Conservation (phyloP, 2,797 vertebrate species). For the Sebastes matsubarae region DNA sequence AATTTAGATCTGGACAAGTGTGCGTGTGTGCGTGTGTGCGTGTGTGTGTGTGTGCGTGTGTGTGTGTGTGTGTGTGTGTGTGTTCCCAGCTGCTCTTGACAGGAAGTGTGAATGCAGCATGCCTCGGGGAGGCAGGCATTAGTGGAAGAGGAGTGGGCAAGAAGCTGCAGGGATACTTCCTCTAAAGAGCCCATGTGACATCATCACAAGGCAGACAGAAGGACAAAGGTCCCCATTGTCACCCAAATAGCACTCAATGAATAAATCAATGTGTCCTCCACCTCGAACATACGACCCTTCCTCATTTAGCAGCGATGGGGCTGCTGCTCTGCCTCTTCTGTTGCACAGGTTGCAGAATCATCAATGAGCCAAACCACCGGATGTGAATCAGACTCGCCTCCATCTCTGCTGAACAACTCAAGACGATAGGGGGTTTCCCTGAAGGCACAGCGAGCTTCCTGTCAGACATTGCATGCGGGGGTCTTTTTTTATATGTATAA, state of each 20-base stretch:
- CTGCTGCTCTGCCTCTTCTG: background rate
- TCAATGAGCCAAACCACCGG: background rate
- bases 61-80: background rate
- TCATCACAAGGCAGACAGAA: slow-evolving; percentile 14
- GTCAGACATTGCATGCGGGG: background rate
- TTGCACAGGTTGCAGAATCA: background rate
- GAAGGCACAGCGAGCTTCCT: background rate
- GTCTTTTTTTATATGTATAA: too few species aligned
- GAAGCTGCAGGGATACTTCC: background rate
- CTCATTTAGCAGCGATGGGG: background rate
- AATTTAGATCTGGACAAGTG: background rate
- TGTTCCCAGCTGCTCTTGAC: slow-evolving; percentile 7
- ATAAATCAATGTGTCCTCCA: slow-evolving; percentile 2
- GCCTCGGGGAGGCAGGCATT: background rate
- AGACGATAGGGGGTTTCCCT: background rate
- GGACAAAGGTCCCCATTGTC: slow-evolving; percentile 30
- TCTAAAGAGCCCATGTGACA: slow-evolving; percentile 30
- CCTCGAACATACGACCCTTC: background rate
- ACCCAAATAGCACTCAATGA: background rate
- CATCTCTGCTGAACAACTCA: background rate
- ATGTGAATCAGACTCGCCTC: background rate
- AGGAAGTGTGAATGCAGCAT: background rate
- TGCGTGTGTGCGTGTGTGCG: background rate
- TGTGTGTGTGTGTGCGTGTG: background rate
- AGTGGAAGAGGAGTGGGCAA: background rate